phyloP scores from a whole-genome alignment of 2,113 vertebrate species.

The Daubentonia madagascariensis region DNA sequence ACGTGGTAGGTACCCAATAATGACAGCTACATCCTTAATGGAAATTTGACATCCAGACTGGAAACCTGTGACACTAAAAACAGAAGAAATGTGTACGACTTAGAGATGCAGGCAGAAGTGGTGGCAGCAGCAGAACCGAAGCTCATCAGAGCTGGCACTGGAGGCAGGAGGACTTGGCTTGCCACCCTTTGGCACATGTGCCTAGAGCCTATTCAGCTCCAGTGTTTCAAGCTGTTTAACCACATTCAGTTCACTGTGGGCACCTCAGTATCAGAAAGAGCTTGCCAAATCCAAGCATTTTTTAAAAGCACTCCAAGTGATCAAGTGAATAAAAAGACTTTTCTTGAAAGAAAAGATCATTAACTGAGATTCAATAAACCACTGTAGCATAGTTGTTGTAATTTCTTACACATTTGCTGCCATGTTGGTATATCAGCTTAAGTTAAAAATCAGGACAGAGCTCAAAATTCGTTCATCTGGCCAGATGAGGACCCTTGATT shows the following conservation, averaged over 20 bases:
- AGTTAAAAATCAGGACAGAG: constrained; percentile 43
- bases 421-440: background rate
- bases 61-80: background rate
- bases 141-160: constrained; percentile 24
- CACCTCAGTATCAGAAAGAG: constrained; percentile 38
- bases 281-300: constrained; percentile 67
- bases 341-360: constrained; percentile 59
- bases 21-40: background rate
- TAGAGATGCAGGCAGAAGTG: background rate
- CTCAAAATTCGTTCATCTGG: background rate
- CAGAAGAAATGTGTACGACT: background rate
- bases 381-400: background rate
- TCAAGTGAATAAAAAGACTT: constrained; percentile 62
- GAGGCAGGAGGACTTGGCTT: constrained; percentile 33
- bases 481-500: background rate
- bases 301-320: constrained; percentile 57
- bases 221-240: constrained; percentile 73
- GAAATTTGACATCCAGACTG: constrained; percentile 9
- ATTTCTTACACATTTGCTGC: background rate
- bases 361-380: constrained; percentile 52
- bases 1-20: background rate
- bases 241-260: constrained; percentile 65
- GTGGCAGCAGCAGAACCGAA: background rate
- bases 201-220: constrained; percentile 52
- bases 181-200: constrained; percentile 49